Conservation (phyloP, 2,113 vertebrate genomes). For the Gymnobelideus leadbeateri region DNA sequence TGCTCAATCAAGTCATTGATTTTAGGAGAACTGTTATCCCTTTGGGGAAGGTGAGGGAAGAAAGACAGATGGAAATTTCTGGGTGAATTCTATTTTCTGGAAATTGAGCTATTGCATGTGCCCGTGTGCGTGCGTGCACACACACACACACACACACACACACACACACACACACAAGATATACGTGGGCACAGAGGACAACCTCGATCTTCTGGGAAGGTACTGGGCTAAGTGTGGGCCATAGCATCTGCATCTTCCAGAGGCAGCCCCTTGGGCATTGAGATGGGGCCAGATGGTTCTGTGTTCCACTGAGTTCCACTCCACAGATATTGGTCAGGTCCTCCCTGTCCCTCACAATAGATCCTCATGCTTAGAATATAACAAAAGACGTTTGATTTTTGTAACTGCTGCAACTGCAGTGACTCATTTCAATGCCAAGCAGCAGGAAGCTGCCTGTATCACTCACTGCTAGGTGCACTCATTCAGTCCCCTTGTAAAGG, state of each 20-base stretch:
- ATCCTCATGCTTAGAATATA: constrained; percentile 66
- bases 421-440: constrained; percentile 73
- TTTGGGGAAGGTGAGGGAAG: constrained; percentile 58
- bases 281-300: constrained; percentile 55
- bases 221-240: constrained; percentile 55
- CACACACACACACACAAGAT: neutral
- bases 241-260: constrained; percentile 39
- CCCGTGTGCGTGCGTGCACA: too few species aligned
- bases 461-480: constrained; percentile 15
- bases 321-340: constrained; percentile 39
- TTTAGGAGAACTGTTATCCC: constrained; percentile 66
- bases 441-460: constrained; percentile 52
- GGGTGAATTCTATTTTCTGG: constrained; percentile 61
- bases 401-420: constrained; percentile 68
- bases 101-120: constrained; percentile 6
- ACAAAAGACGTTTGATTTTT: constrained; percentile 77
- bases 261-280: constrained; percentile 45
- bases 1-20: constrained; percentile 60
- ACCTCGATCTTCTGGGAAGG: constrained; percentile 28
- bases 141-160: neutral
- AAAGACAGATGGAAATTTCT: constrained; percentile 72
- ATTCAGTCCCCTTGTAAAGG: constrained; percentile 66
- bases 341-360: constrained; percentile 33
- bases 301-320: constrained; percentile 28
- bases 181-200: neutral